These are phyloP conservation scores for Tachystola acroxantha DNA, from an alignment of 2,888 invertebrate genomes.

Conservation along the genomic window DNA sequence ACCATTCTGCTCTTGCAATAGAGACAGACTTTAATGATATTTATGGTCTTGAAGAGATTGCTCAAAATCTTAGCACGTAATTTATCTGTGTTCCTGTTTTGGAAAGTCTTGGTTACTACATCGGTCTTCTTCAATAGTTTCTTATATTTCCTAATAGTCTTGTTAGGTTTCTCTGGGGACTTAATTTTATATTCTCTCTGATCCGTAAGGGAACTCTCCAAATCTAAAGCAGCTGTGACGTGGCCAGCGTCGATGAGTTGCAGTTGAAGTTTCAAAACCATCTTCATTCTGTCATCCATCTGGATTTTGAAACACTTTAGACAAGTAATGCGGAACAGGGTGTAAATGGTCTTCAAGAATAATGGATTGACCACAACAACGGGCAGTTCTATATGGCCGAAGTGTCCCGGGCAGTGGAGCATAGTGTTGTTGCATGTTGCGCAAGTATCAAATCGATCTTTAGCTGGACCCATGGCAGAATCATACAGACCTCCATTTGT, in stretches of 20 bases:
- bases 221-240: constrained; percentile 83
- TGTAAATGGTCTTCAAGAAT: constrained; percentile 85
- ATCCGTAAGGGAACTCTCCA: constrained; percentile 67
- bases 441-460: constrained; percentile 84
- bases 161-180: constrained; percentile 60
- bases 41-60: constrained; percentile 63
- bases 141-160: constrained; percentile 58
- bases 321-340: constrained; percentile 83
- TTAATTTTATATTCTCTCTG: constrained; percentile 46
- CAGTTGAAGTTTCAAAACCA: constrained; percentile 82
- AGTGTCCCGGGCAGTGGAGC: constrained; percentile 91
- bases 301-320: constrained; percentile 84
- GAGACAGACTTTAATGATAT: constrained; percentile 67
- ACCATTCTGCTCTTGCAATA: constrained; percentile 72
- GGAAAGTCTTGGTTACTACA: constrained; percentile 44
- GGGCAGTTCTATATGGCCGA: constrained; percentile 95
- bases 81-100: constrained; percentile 69
- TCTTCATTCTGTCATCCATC: constrained; percentile 68
- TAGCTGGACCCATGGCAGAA: constrained; percentile 84
- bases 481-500: constrained; percentile 94
- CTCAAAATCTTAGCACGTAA: constrained; percentile 62
- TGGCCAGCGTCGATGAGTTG: constrained; percentile 85
- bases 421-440: constrained; percentile 85
- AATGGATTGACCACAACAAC: constrained; percentile 94
- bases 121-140: constrained; percentile 51